Evolutionary conservation across 2,113 vertebrate genomes (phyloP).

Genomic region (Prietella phreatophila): DNA sequence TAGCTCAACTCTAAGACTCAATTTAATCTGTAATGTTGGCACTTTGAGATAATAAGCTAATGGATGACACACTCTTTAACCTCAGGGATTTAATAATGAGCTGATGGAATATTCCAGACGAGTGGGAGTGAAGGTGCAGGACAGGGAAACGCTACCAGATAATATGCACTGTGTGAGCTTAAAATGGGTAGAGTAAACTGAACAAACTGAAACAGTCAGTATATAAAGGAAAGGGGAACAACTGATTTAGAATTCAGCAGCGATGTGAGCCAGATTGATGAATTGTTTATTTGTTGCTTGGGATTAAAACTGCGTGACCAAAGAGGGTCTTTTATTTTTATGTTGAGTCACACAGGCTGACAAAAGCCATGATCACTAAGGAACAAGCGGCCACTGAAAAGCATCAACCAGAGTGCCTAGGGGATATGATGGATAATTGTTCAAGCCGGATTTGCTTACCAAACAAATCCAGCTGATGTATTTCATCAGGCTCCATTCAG

Average conservation of each 20-base stretch:
- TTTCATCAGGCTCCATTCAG: conserved; percentile 48
- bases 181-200: neutral
- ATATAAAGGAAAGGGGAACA: neutral
- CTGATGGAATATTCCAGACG: conserved; percentile 14
- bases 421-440: conserved; percentile 56
- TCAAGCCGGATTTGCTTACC: conserved; percentile 61
- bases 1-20: neutral
- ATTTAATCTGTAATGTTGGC: conserved; percentile 9
- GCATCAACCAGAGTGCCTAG: conserved; percentile 25
- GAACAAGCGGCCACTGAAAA: conserved; percentile 43
- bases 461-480: conserved; percentile 65
- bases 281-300: neutral
- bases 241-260: neutral
- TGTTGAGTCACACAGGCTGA: conserved; percentile 55
- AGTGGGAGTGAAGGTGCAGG: neutral
- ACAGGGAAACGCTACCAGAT: neutral
- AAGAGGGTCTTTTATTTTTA: conserved; percentile 62
- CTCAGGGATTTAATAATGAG: neutral
- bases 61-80: neutral
- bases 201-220: neutral
- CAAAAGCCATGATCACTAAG: conserved; percentile 62
- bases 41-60: neutral
- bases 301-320: conserved; percentile 52
- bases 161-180: neutral
- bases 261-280: neutral